Conservation (phyloP, 2,113 vertebrate species). For the Sclerurus mexicanus region DNA sequence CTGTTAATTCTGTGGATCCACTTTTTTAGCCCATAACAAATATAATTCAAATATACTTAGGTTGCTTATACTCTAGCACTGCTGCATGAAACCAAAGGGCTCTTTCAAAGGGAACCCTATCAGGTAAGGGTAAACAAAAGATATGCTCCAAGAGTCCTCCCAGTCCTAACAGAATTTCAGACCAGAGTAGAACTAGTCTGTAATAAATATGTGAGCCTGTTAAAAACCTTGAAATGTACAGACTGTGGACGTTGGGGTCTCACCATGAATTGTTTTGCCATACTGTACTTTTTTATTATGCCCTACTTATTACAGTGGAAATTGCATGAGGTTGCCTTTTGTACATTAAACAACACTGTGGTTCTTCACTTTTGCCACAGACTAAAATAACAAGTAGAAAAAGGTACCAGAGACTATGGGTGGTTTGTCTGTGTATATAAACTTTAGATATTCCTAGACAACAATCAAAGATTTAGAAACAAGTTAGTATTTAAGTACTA, state of each 20-base stretch:
- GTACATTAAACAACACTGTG: background rate
- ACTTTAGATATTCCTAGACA: background rate
- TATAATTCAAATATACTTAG: background rate
- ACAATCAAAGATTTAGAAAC: background rate
- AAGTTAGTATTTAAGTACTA: background rate
- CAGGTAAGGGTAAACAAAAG: background rate
- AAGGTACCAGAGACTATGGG: background rate
- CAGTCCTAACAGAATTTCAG: background rate
- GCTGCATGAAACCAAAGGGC: background rate
- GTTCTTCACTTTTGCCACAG: background rate
- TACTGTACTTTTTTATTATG: background rate
- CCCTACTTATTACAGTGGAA: background rate
- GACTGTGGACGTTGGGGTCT: background rate
- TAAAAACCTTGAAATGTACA: background rate
- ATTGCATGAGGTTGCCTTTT: background rate
- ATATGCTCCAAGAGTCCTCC: rapidly evolving
- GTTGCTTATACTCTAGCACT: background rate
- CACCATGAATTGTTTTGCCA: background rate
- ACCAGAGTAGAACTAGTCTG: background rate
- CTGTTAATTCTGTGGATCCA: background rate
- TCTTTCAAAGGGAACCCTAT: background rate
- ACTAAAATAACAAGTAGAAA: background rate
- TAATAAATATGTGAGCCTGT: background rate
- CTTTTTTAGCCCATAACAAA: background rate
- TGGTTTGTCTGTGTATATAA: background rate